Evolutionary conservation across 2,888 invertebrate species (phyloP), one percentile per base, ranked within the genome.

Genomic region (Lottia gigantea): DNA sequence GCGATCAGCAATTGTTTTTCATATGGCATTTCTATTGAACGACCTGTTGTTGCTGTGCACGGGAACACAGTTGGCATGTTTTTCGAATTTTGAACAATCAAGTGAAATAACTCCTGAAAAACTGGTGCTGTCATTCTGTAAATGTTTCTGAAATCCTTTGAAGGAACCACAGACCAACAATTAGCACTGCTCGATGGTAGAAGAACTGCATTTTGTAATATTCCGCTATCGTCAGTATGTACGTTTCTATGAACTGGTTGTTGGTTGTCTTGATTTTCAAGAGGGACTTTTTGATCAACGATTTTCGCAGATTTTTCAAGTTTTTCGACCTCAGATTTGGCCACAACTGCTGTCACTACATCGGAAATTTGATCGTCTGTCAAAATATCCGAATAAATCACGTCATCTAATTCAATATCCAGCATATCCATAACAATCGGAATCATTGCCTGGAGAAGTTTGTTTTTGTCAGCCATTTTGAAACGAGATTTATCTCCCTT

Each of bases 381-480:
- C 23, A 74, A 67, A 64, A 71, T 62, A 25, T 71, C 74, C 25
- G 74, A 74, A 12, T 68, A 64, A 15, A 71, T 16, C 2, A 74
- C 23, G 12, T 71, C 71, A 26, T 69, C 69, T 15, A 64, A 61
- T 62, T 74, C 68, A 14, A 74, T 49, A 25, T 74, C 74, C 16
- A 74, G 49, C 46, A 74, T 71, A 47, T 74, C 74, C 55, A 74
- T 62, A 15, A 74, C 74, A 23, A 71, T 65, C 7, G 74, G 74
- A 66, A 74, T 68, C 66, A 68, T 63, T 62, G 49, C 62, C 16
- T 69, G 47, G 23, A 74, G 23, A 19, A n/a, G 46, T 15, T 74
- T 67, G 31, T 71, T 64, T 15, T n/a, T 45, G 0, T 47, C 67
- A 19, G 69, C 74, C 74, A 71, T 71, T 63, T 71, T 70, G 64